Evolutionary conservation across 1,140 invertebrate genomes (phyloP), one percentile per base, ranked within the genome.

Genomic region (Micrasema minimum): DNA sequence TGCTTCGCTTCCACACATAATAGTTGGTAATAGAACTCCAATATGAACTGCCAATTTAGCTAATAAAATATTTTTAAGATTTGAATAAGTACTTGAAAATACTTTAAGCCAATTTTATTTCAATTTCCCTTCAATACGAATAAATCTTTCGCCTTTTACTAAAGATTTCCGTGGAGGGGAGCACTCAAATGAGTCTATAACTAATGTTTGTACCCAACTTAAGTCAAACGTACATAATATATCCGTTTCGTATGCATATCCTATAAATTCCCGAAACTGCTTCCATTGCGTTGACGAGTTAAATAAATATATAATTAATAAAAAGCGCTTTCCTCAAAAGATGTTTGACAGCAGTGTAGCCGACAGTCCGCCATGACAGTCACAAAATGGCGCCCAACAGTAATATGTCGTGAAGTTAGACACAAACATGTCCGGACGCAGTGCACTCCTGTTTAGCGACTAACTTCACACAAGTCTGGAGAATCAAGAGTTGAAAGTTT

Each of bases 341-440:
- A 45, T 45, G n/a, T 45, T n/a, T 45, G n/a, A 12, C 1, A 51
- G 22, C n/a, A 51, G 18, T 51, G 50, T 22, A 12, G 18, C n/a
- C 22, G 50, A 51, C 50, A 11, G 26, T 12, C 11, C 22, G 10
- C 18, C 50, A 11, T 23, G 50, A 23, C 22, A 51, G 48, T 18
- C 20, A 14, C 1, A 22, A 51, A 22, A 23, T 51, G n/a, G n/a
- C n/a, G n/a, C n/a, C n/a, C n/a, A n/a, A n/a, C 50, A 51, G 26
- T 51, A 51, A 51, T 51, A 51, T 51, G 20, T 26, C 22, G 12
- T 12, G n/a, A 18, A 51, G 50, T 22, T 22, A 12, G 50, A 51
- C 50, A 51, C 50, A 51, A 51, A 51, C 26, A 51, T 51, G 50
- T 51, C 50, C 22, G 22, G 50, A 51, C 50, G 7, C 45, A 2